A percentile compares a stretch with the other conserved stretches of the same genome.
These are phyloP conservation scores for Coranthus polyacanthus DNA, from an alignment of 2,797 vertebrate species.

Conservation along the genomic window DNA sequence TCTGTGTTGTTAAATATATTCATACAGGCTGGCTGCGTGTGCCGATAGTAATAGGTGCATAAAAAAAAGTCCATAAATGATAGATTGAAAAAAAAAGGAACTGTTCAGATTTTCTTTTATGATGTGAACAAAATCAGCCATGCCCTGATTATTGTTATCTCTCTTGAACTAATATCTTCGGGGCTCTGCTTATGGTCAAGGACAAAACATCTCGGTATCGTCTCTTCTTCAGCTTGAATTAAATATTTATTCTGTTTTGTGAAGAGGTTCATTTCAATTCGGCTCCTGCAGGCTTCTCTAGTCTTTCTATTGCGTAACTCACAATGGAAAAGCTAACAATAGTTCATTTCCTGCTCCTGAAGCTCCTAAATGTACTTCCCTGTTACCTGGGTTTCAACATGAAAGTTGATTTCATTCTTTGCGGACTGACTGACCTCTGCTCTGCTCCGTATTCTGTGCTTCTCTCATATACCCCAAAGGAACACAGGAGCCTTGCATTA, in stretches of 20 bases:
- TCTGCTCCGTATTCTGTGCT: slow-evolving; percentile 42
- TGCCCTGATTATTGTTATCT: slow-evolving; percentile 60
- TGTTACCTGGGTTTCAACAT: slow-evolving; percentile 60
- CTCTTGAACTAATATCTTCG: slow-evolving; percentile 62
- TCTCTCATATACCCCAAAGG: slow-evolving; percentile 33
- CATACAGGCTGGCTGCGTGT: slow-evolving; percentile 68
- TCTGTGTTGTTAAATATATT: slow-evolving; percentile 79
- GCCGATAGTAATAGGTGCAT: slow-evolving; percentile 73
- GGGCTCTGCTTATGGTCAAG: slow-evolving; percentile 61
- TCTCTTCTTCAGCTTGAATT: slow-evolving; percentile 67
- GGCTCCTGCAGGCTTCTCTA: slow-evolving; percentile 54
- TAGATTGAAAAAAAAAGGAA: slow-evolving; percentile 66
- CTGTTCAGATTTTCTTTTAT: slow-evolving; percentile 57
- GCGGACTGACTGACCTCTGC: slow-evolving; percentile 47
- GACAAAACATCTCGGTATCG: slow-evolving; percentile 59
- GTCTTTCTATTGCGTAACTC: slow-evolving; percentile 59
- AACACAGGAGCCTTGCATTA: slow-evolving; percentile 29
- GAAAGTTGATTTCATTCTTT: slow-evolving; percentile 51
- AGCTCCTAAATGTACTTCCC: slow-evolving; percentile 42
- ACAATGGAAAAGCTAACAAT: slow-evolving; percentile 69
- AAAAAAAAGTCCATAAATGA: slow-evolving; percentile 79
- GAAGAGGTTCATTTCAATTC: slow-evolving; percentile 73
- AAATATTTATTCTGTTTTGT: slow-evolving; percentile 81
- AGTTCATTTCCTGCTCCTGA: slow-evolving; percentile 67
- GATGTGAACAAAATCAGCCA: slow-evolving; percentile 56